Percentiles rank a stretch among this genome's conserved stretches.
Conservation (phyloP, 2,888 invertebrate genomes). For the Helobdella robusta region DNA sequence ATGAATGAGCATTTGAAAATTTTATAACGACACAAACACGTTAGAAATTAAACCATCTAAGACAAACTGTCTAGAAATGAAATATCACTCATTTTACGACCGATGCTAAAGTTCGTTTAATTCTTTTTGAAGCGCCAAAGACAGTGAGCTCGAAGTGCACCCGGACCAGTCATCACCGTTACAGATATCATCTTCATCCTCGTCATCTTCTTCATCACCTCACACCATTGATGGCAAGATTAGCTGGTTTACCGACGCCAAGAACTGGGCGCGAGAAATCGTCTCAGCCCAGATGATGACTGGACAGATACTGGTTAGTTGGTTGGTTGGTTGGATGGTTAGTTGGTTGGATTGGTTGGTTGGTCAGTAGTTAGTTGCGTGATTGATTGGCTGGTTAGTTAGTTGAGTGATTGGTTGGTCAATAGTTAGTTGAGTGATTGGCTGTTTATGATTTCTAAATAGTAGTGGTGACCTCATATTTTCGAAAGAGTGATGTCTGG, state of each 20-base stretch:
- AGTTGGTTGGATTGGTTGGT: background rate
- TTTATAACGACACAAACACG: too few species aligned
- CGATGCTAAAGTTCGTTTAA: too few species aligned
- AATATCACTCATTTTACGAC: too few species aligned
- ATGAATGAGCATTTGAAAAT: too few species aligned
- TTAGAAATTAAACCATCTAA: too few species aligned
- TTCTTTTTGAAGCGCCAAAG: too few species aligned
- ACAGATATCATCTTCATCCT: background rate
- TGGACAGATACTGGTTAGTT: constrained; percentile 19
- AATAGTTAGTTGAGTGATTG: background rate
- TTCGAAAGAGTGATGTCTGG: too few species aligned
- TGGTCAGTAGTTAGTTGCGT: background rate
- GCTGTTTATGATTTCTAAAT: too few species aligned
- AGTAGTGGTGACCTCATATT: too few species aligned
- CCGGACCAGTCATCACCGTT: background rate
- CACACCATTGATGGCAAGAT: background rate
- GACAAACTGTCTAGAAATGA: too few species aligned
- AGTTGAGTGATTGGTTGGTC: background rate
- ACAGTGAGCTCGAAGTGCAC: background rate
- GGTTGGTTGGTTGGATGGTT: background rate
- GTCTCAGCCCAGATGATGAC: constrained; percentile 22
- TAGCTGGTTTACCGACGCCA: background rate
- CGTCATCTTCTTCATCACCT: background rate
- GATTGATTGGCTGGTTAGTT: background rate
- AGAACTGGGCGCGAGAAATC: constrained; percentile 12